These are phyloP conservation scores for Lithosia quadra DNA, from an alignment of 2,888 invertebrate species.

Conservation along the genomic window DNA sequence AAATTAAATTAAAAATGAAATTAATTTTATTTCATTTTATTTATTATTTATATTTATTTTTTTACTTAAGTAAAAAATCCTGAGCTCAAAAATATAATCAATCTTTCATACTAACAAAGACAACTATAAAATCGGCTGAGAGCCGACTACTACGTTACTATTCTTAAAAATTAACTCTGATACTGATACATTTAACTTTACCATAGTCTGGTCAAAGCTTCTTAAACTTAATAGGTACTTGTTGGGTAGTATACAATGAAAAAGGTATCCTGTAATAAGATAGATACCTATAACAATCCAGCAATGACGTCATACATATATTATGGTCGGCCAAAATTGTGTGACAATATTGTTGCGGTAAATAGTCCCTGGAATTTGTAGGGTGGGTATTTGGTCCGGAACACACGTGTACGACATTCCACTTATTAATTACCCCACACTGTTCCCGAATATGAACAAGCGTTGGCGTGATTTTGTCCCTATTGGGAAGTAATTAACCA, in stretches of 20 bases:
- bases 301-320: background rate
- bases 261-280: background rate
- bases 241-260: background rate
- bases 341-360: slow-evolving; percentile 56
- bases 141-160: no score
- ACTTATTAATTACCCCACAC: slow-evolving; percentile 53
- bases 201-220: no score
- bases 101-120: no score
- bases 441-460: slow-evolving; percentile 35
- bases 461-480: slow-evolving; percentile 37
- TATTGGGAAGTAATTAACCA: slow-evolving; percentile 14
- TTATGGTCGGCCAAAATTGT: slow-evolving; percentile 51
- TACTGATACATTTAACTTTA: no score
- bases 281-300: background rate
- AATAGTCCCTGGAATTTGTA: slow-evolving; percentile 64
- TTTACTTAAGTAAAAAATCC: no score
- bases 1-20: no score
- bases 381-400: slow-evolving; percentile 51
- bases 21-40: no score
- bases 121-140: no score
- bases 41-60: no score
- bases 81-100: no score
- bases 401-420: slow-evolving; percentile 69
- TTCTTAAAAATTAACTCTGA: no score
- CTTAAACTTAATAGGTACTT: no score